A percentile compares a stretch with the other conserved stretches of the same genome.
Evolutionary conservation across 2,797 vertebrate genomes (phyloP).

Genomic region (Austrolebias charrua): DNA sequence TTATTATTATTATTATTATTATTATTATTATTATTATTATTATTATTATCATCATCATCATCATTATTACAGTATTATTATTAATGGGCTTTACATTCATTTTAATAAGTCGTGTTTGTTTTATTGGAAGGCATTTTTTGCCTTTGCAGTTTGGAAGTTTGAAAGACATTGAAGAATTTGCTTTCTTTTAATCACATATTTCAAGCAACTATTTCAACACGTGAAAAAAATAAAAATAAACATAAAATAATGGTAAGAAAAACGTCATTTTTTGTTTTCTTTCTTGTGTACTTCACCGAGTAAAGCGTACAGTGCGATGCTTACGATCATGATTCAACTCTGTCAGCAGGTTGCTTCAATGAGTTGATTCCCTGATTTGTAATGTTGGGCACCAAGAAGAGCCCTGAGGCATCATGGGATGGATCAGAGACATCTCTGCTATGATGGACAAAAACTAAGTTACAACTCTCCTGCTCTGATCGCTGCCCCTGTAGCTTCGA

Average conservation of each 20-base stretch:
- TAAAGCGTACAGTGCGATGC: slow-evolving; percentile 17
- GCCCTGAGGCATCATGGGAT: slow-evolving; percentile 47
- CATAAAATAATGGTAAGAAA: no score
- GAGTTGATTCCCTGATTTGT: slow-evolving; percentile 49
- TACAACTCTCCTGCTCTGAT: slow-evolving; percentile 38
- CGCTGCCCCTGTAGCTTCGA: slow-evolving; percentile 25
- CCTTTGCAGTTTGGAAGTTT: background rate
- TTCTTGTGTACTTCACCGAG: slow-evolving; percentile 9
- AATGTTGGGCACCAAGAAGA: slow-evolving; percentile 35
- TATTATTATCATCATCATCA: no score
- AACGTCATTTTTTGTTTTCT: background rate
- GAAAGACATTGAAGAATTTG: background rate
- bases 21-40: no score
- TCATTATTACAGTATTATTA: no score
- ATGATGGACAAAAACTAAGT: slow-evolving; percentile 56
- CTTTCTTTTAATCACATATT: background rate
- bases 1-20: no score
- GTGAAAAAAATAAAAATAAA: background rate
- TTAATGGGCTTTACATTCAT: no score
- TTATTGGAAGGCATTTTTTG: background rate
- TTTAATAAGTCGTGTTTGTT: background rate
- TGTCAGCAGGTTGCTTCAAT: slow-evolving; percentile 26
- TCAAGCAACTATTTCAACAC: background rate
- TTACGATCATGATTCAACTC: slow-evolving; percentile 6
- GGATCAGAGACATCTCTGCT: slow-evolving; percentile 43